Conservation (phyloP, 2,797 vertebrate species). For the Artibeus lituratus region DNA sequence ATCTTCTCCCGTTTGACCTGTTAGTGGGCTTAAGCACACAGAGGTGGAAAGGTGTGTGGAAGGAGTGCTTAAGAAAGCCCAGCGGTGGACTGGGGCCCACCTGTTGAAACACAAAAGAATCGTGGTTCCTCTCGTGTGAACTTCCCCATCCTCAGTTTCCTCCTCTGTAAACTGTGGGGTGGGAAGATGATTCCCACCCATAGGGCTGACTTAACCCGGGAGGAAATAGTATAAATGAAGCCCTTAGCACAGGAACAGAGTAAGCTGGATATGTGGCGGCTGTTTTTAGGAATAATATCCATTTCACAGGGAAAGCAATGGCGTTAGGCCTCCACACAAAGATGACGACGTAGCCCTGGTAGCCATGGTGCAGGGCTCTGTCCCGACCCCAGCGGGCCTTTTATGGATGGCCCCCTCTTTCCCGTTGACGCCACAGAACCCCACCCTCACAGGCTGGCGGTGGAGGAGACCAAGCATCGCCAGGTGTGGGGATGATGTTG, state of each 20-base stretch:
- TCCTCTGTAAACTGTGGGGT: background rate
- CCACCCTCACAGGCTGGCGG: background rate
- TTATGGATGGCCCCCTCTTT: background rate
- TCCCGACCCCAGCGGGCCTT: background rate
- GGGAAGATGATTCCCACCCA: background rate
- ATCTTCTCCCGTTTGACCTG: background rate
- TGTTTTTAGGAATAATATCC: background rate
- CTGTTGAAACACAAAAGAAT: background rate
- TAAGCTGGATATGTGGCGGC: background rate
- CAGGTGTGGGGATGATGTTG: background rate
- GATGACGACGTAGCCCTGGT: background rate
- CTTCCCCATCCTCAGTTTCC: background rate
- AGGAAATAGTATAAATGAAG: background rate
- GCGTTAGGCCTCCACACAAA: accelerated
- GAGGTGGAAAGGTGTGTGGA: background rate
- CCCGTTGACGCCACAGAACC: background rate
- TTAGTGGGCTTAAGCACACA: background rate
- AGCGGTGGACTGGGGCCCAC: background rate
- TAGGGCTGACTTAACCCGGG: background rate
- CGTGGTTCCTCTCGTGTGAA: background rate
- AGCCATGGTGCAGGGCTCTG: background rate
- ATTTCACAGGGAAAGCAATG: background rate
- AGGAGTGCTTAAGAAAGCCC: background rate
- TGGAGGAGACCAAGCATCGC: background rate
- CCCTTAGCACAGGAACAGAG: background rate